Base-by-base conservation (phyloP, 2,888 invertebrate genomes). In the Pyrocoelia pectoralis region DNA sequence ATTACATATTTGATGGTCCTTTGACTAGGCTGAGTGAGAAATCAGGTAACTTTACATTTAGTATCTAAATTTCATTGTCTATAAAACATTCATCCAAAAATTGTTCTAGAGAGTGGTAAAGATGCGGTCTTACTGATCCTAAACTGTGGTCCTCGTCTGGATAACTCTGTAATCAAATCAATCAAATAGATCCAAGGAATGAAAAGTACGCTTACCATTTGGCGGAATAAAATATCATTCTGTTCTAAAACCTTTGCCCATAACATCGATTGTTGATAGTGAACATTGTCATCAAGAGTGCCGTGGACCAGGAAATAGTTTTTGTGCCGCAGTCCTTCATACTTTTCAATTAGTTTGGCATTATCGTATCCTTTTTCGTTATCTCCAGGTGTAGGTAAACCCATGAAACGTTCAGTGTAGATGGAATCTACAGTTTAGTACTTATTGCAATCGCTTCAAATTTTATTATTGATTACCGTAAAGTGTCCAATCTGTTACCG, bases 341-440 rank as follows among this genome's bases (percentile, higher is more conserved):
- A 87, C 72, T 86, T 88, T 62, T 87, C 88, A 19, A 94, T 86
- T 3, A 98, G 85, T 66, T 94, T 91, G 0, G 94, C 90, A 33
- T 85, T 84, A 50, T 85, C 82, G 78, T 97, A 97, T 19, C 92
- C 94, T 19, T 79, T 76, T 13, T 84, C 77, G 81, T 97, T 95
- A 68, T 90, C 89, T n/a, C 83, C 78, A 0, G 79, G 77, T 12
- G 81, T 84, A 0, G 97, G 95, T 29, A 93, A 81, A 33, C 94
- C 94, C 98, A 99, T 97, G 79, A 95, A 98, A 14, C 98, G 86
- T 81, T 98, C 98, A 1, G 98, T 97, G 80, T 98, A 98, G 70
- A 97, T 94, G 0, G 98, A 94, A 84, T 98, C 97, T 98, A 33
- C 29, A 60, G 53, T 12, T 61, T 13, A 18, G 0, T 4, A 1